phyloP scores from a whole-genome alignment of 2,113 vertebrate species.

The Zapus hudsonius region DNA sequence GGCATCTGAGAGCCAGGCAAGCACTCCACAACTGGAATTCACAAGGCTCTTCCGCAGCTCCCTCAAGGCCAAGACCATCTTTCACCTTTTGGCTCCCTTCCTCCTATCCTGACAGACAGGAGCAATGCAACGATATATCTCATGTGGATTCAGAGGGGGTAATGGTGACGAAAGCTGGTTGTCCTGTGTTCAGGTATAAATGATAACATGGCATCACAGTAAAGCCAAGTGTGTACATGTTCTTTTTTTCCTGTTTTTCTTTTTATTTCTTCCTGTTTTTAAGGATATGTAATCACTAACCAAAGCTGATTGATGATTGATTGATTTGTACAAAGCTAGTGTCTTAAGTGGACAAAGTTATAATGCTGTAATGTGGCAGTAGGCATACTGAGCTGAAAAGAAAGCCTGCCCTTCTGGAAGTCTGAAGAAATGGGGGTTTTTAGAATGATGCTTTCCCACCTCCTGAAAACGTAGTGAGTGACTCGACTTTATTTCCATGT shows the following conservation, averaged over 20 bases:
- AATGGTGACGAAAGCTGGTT: not conserved
- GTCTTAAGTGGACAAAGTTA: not conserved
- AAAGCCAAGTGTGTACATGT: not conserved
- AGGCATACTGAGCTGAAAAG: not conserved
- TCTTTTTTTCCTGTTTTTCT: conserved; percentile 36
- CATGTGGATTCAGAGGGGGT: not conserved
- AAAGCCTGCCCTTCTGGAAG: not conserved
- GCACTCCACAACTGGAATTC: not conserved
- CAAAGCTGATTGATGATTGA: not conserved
- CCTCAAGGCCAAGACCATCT: not conserved
- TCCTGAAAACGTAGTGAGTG: not conserved
- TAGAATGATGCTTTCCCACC: not conserved
- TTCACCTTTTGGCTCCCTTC: not conserved
- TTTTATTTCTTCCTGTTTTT: conserved; percentile 40
- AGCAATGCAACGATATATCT: not conserved
- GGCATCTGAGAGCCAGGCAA: not conserved
- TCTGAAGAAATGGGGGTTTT: not conserved
- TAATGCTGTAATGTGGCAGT: not conserved
- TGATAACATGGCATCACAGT: not conserved
- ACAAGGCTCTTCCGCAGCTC: not conserved
- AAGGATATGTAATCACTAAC: not conserved
- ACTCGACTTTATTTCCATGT: not conserved
- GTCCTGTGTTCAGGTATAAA: not conserved
- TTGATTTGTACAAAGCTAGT: not conserved
- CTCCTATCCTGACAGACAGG: not conserved